phyloP scores from a whole-genome alignment of 2,113 vertebrate species.

The Takifugu bimaculatus region DNA sequence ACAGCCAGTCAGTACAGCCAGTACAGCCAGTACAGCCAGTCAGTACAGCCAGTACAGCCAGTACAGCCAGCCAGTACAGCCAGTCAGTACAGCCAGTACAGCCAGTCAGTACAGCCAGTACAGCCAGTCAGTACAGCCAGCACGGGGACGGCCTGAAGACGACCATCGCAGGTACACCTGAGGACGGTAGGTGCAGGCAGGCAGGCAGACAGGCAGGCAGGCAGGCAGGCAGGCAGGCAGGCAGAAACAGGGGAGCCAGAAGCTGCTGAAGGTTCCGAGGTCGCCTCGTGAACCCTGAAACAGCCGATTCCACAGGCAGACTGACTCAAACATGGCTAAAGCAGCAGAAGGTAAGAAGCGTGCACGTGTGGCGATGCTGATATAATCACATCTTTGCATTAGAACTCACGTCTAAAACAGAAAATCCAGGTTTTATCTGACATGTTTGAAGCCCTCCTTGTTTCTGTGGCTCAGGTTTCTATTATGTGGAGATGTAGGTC shows the following conservation, averaged over 20 bases:
- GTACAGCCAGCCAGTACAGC: background rate
- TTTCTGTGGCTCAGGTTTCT: constrained; percentile 16
- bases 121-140: constrained; percentile 26
- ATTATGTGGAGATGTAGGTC: constrained; percentile 7
- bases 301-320: constrained; percentile 32
- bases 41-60: too few relatives aligned
- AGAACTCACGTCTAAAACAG: too few relatives aligned
- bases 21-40: constrained; percentile 23
- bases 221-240: background rate
- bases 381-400: too few relatives aligned
- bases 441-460: background rate
- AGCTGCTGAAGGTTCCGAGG: constrained; percentile 18
- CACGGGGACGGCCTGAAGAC: background rate
- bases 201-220: too few relatives aligned
- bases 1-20: too few relatives aligned
- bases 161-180: background rate
- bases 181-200: background rate
- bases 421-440: background rate
- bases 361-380: too few relatives aligned
- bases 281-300: constrained; percentile 31
- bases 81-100: too few relatives aligned
- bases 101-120: background rate
- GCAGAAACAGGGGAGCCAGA: constrained; percentile 7
- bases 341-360: constrained; percentile 70
- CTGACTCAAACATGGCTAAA: constrained; percentile 57